These are phyloP conservation scores for Bettongia penicillata DNA, from an alignment of 2,113 vertebrate genomes.

Conservation along the genomic window DNA sequence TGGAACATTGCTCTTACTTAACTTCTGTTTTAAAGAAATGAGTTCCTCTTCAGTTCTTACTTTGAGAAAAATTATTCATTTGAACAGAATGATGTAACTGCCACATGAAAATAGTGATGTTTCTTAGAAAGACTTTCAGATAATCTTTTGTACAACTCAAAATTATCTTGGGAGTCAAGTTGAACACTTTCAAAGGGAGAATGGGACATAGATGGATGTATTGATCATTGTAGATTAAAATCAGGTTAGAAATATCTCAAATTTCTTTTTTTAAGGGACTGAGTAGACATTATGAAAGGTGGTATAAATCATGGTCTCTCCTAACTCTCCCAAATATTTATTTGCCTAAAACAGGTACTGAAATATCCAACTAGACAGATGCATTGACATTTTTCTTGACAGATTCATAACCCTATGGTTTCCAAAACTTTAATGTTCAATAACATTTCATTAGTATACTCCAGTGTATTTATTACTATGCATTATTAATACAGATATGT, in stretches of 20 bases:
- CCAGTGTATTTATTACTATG: conserved; percentile 81
- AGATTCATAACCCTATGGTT: conserved; percentile 76
- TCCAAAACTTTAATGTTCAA: conserved; percentile 79
- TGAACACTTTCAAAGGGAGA: background rate
- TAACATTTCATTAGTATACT: conserved; percentile 83
- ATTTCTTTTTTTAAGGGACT: conserved; percentile 54
- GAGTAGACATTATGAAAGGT: conserved; percentile 45
- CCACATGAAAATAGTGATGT: conserved; percentile 39
- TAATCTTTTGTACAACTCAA: conserved; percentile 25
- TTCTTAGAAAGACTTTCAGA: conserved; percentile 38
- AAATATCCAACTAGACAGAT: conserved; percentile 64
- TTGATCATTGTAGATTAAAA: conserved; percentile 49
- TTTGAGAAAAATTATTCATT: conserved; percentile 42
- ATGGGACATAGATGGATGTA: background rate
- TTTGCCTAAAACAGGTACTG: conserved; percentile 68
- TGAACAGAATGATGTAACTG: conserved; percentile 17
- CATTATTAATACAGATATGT: conserved; percentile 86
- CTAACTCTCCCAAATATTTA: conserved; percentile 67
- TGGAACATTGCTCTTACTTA: conserved; percentile 7
- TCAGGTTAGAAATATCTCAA: conserved; percentile 36
- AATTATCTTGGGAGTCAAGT: conserved; percentile 30
- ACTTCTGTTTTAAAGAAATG: conserved; percentile 34
- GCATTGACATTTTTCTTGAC: conserved; percentile 71
- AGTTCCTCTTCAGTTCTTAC: background rate
- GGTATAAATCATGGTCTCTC: conserved; percentile 60